Percentiles rank a stretch among this genome's conserved stretches.
These are phyloP conservation scores for Diloba caeruleocephala DNA, from an alignment of 2,888 invertebrate genomes.

Conservation along the genomic window DNA sequence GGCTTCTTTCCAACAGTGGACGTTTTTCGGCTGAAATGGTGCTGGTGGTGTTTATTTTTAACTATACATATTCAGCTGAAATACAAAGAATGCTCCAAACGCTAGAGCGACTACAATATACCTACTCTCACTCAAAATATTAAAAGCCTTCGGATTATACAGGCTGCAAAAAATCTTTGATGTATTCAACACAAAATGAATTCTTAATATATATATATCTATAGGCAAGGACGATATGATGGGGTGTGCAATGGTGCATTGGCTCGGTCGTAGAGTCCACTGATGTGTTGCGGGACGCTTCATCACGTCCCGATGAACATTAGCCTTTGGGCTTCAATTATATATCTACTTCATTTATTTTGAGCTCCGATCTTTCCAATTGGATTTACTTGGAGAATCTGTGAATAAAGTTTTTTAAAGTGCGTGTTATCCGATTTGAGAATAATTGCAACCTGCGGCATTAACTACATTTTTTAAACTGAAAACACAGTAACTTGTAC, in stretches of 20 bases:
- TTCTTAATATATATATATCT: slow-evolving; percentile 21
- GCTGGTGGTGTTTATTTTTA: too few relatives aligned
- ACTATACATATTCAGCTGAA: too few relatives aligned
- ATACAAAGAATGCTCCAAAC: too few relatives aligned
- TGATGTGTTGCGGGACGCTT: slow-evolving; percentile 72
- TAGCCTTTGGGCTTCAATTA: slow-evolving; percentile 68
- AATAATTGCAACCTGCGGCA: too few relatives aligned
- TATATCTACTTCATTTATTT: slow-evolving; percentile 50
- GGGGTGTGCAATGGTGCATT: slow-evolving; percentile 78
- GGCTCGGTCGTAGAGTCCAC: slow-evolving; percentile 62
- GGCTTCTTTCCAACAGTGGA: too few relatives aligned
- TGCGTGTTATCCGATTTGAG: background rate
- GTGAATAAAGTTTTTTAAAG: background rate
- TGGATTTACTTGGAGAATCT: slow-evolving; percentile 14
- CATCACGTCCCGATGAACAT: slow-evolving; percentile 70
- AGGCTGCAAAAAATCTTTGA: slow-evolving; percentile 37
- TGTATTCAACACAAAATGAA: slow-evolving; percentile 38
- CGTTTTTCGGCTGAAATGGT: too few relatives aligned
- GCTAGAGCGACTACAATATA: too few relatives aligned
- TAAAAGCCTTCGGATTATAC: background rate
- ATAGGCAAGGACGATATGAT: slow-evolving; percentile 20
- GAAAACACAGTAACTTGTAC: too few relatives aligned
- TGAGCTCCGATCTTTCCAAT: slow-evolving; percentile 33
- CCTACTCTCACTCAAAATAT: too few relatives aligned
- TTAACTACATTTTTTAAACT: too few relatives aligned